phyloP scores from a whole-genome alignment of 2,888 invertebrate genomes.

The Polyploca ridens region DNA sequence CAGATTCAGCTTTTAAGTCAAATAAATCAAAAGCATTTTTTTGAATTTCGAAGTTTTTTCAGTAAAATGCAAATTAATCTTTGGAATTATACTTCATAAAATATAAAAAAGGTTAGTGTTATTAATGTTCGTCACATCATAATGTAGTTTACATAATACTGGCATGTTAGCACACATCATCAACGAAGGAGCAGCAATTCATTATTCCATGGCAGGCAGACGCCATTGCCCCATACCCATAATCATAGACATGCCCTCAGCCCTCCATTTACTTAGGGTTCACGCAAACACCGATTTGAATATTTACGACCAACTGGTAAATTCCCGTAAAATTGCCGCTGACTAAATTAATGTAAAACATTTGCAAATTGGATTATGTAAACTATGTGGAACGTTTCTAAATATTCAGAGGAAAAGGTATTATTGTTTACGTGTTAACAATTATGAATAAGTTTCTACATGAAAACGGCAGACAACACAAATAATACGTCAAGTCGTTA shows the following conservation, averaged over 20 bases:
- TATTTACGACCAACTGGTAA: constrained; percentile 58
- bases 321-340: constrained; percentile 60
- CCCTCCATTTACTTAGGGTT: constrained; percentile 66
- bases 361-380: constrained; percentile 65
- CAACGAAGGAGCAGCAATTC: constrained; percentile 9
- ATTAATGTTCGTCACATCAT: background rate
- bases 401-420: constrained; percentile 36
- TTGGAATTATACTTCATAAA: too few species aligned
- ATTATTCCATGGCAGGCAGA: constrained; percentile 20
- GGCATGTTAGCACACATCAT: constrained; percentile 1
- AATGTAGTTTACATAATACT: background rate
- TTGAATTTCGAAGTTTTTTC: too few species aligned
- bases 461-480: background rate
- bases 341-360: constrained; percentile 62
- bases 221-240: constrained; percentile 21
- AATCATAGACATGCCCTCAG: constrained; percentile 33
- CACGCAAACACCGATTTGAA: constrained; percentile 63
- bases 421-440: constrained; percentile 8
- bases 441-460: background rate
- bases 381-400: constrained; percentile 57
- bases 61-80: too few species aligned
- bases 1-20: too few species aligned
- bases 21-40: too few species aligned
- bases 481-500: too few species aligned
- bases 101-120: background rate